Evolutionary conservation across 2,888 invertebrate species (phyloP), one percentile per base, ranked within the genome.

Genomic region (Drosophila meridionalis): DNA sequence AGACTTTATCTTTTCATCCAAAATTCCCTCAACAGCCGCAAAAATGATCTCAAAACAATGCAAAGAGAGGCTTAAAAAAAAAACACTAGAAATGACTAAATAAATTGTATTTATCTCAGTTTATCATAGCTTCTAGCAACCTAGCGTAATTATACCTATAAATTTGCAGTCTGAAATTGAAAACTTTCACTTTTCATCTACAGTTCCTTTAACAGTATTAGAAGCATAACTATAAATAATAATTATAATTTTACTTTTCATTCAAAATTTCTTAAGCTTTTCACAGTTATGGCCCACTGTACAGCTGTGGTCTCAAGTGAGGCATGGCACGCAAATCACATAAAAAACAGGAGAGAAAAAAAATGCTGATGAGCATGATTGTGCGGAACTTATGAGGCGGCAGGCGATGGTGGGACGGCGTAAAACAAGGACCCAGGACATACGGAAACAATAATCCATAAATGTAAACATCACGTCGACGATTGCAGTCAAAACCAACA

Each of bases 381-480:
- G 82, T 84, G 82, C 88, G 76, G 82, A 82, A 82, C 82, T 81
- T 82, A 75, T 80, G 74, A 48, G 78, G 76, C 76, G 77, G 76
- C 70, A 53, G 52, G 76, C 69, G 56, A 42, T 32, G 79, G 76
- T 69, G 71, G 69, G 30, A 43, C 58, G 43, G 50, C 55, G 73
- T 66, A 72, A 78, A 87, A 83, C 89, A 86, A 91, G 89, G 83
- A 89, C 77, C 63, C 75, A 82, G 84, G 87, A 90, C 90, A 90
- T 79, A 89, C 87, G 92, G 91, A 88, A 91, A 92, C 92, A 92
- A 92, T 92, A 91, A 92, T 90, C 83, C 89, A 91, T 89, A 89
- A 92, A 92, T 92, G 92, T 92, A 92, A 92, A 92, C 92, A 92
- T 91, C 90, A 87, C 87, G 81, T 83, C 87, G 83, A 82, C 89